phyloP scores from a whole-genome alignment of 2,113 vertebrate genomes.

The Cyprinus carpio region DNA sequence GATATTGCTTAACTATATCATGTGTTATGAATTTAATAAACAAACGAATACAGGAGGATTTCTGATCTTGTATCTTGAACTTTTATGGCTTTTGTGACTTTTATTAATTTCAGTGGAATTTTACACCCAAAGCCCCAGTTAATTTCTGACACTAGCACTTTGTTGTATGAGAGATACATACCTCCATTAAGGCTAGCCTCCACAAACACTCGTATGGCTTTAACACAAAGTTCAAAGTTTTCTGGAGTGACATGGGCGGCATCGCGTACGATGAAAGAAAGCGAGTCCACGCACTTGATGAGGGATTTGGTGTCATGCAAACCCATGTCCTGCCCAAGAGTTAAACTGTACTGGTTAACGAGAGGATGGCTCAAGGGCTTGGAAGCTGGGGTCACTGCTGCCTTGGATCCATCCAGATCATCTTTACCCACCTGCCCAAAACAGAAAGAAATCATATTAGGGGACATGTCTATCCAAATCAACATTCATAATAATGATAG shows the following conservation, averaged over 20 bases:
- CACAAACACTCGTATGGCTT: constrained; percentile 95
- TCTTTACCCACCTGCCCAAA: constrained; percentile 89
- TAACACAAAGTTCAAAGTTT: constrained; percentile 96
- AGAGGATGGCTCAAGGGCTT: constrained; percentile 80
- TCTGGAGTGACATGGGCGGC: constrained; percentile 97
- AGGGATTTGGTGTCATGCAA: constrained; percentile 98
- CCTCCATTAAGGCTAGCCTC: constrained; percentile 98
- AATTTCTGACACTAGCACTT: neutral
- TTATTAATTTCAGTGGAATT: neutral
- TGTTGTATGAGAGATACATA: constrained; percentile 61
- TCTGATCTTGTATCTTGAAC: neutral
- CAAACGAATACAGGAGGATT: neutral
- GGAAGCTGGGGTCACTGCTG: constrained; percentile 57
- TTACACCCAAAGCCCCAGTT: too few relatives aligned
- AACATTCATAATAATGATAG: neutral
- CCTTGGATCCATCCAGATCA: constrained; percentile 84
- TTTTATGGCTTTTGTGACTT: neutral
- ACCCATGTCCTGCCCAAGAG: constrained; percentile 92
- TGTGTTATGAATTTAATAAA: neutral
- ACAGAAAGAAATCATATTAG: neutral
- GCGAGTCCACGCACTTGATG: constrained; percentile 94
- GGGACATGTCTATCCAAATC: neutral
- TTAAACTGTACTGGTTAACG: constrained; percentile 97
- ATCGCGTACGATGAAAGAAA: constrained; percentile 96
- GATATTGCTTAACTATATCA: neutral